Evolutionary conservation across 2,888 invertebrate species (phyloP).

Genomic region (Agrochola litura): DNA sequence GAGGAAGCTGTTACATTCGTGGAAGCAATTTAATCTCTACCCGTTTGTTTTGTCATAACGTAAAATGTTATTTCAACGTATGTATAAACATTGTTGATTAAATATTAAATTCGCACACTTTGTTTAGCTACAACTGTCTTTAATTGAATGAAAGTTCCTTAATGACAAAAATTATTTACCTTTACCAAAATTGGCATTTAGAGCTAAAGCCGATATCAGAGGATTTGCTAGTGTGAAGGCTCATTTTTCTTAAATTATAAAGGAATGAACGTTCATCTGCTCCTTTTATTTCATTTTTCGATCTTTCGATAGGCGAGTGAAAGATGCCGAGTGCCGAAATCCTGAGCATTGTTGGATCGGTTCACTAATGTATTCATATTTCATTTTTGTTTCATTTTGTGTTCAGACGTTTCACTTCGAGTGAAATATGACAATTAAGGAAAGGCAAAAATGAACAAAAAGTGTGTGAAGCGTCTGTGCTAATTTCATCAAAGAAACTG

Average conservation of each 20-base stretch:
- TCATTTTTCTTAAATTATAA: too few species aligned
- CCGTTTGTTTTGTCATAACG: constrained; percentile 20
- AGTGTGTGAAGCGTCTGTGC: neutral
- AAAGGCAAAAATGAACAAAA: neutral
- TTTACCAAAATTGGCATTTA: neutral
- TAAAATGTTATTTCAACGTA: constrained; percentile 1
- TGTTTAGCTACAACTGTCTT: constrained; percentile 1
- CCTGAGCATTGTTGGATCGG: neutral
- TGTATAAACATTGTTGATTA: constrained; percentile 26
- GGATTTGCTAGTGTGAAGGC: neutral
- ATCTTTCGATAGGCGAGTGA: neutral
- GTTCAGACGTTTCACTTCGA: neutral
- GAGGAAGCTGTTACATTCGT: constrained; percentile 26
- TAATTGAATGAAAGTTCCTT: neutral
- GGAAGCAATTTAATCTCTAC: constrained; percentile 32
- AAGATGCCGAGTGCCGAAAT: neutral
- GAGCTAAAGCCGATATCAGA: too few species aligned
- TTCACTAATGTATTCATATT: neutral
- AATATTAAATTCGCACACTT: neutral
- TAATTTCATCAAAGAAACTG: too few species aligned
- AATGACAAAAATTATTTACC: neutral
- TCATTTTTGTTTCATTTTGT: neutral
- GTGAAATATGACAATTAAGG: neutral
- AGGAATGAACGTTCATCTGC: neutral
- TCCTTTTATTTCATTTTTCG: neutral